phyloP scores from a whole-genome alignment of 1,140 invertebrate species.

The Pogonognathellus flavescens region DNA sequence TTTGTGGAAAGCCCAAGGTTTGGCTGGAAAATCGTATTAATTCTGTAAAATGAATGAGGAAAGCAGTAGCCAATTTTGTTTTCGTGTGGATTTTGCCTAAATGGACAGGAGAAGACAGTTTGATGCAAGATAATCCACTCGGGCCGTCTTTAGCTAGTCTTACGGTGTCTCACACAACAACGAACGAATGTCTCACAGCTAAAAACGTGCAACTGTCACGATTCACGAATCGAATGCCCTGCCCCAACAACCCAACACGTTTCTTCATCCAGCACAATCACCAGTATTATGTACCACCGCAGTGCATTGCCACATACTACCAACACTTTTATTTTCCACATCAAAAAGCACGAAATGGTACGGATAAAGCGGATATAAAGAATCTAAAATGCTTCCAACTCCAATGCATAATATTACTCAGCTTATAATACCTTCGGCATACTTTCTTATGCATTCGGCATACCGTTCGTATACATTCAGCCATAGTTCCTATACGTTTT shows the following conservation, averaged over 20 bases:
- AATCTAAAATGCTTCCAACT: not conserved
- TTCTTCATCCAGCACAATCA: not conserved
- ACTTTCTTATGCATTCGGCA: too few relatives aligned
- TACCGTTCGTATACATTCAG: too few relatives aligned
- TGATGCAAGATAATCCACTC: slow-evolving; percentile 23
- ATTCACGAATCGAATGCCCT: not conserved
- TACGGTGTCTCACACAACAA: too few relatives aligned
- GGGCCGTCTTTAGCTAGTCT: not conserved
- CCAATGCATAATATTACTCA: not conserved
- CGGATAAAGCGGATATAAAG: slow-evolving; percentile 12
- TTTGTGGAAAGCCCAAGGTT: too few relatives aligned
- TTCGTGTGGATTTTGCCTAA: not conserved
- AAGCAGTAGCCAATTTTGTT: not conserved
- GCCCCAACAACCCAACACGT: not conserved
- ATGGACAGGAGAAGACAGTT: not conserved
- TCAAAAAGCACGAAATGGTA: slow-evolving; percentile 32
- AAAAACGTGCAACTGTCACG: not conserved
- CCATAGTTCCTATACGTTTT: too few relatives aligned
- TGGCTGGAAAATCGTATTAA: not conserved
- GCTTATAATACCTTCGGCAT: too few relatives aligned
- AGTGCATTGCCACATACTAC: not conserved
- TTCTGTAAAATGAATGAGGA: not conserved
- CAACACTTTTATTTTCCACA: slow-evolving; percentile 6
- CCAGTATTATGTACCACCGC: not conserved
- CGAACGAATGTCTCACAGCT: not conserved